Evolutionary conservation across 2,888 invertebrate species (phyloP).

Genomic region (Acanthosepion pharaonis): DNA sequence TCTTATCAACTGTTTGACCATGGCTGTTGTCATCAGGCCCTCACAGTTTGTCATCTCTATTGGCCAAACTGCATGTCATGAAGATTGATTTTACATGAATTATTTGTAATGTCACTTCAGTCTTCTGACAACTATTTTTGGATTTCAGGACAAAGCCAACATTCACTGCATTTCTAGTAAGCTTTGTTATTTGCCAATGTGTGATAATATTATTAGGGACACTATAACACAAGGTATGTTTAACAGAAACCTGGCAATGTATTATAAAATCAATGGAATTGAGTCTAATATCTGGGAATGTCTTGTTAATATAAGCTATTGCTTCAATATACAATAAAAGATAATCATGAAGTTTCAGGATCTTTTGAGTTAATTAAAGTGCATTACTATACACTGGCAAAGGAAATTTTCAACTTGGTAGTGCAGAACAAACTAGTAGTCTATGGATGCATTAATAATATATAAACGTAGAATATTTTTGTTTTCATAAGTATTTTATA

Average conservation of each 20-base stretch:
- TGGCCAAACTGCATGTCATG: background rate
- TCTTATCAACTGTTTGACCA: background rate
- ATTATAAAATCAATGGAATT: background rate
- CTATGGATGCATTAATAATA: too few relatives aligned
- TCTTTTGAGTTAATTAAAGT: too few relatives aligned
- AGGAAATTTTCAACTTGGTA: too few relatives aligned
- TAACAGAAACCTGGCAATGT: background rate
- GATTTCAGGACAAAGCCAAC: background rate
- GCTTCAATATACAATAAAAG: too few relatives aligned
- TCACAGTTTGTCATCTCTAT: background rate
- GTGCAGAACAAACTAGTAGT: too few relatives aligned
- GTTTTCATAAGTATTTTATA: too few relatives aligned
- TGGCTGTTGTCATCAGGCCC: background rate
- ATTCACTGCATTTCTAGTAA: background rate
- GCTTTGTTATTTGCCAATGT: background rate
- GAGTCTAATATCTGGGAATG: background rate
- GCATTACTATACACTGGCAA: too few relatives aligned
- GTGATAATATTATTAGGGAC: background rate
- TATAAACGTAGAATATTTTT: too few relatives aligned
- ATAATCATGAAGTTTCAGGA: too few relatives aligned
- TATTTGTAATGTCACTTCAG: background rate
- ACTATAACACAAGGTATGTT: background rate
- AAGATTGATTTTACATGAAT: background rate
- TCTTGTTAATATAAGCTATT: background rate
- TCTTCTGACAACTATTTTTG: background rate